Conservation (phyloP, 2,888 invertebrate species). For the Muscina levida region DNA sequence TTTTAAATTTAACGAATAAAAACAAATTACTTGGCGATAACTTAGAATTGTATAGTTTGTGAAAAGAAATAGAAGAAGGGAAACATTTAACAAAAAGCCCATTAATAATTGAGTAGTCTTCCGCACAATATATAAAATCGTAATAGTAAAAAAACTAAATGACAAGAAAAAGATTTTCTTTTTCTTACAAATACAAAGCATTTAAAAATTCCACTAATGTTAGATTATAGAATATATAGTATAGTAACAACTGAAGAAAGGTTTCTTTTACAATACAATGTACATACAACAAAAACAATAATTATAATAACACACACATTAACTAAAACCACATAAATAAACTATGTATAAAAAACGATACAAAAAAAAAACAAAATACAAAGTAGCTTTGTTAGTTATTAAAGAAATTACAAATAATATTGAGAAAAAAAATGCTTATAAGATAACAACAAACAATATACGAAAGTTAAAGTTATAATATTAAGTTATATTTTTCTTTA, state of each 20-base stretch:
- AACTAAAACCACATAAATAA: conserved; percentile 48
- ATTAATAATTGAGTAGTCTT: conserved; percentile 74
- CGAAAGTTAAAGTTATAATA: conserved; percentile 47
- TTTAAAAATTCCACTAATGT: conserved; percentile 60
- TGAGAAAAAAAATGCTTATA: background rate
- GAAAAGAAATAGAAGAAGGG: conserved; percentile 53
- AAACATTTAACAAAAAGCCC: conserved; percentile 64
- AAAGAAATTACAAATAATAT: conserved; percentile 6
- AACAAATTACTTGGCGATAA: background rate
- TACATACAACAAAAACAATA: conserved; percentile 31
- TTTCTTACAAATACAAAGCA: conserved; percentile 37
- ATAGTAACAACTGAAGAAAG: conserved; percentile 46
- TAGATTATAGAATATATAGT: conserved; percentile 53
- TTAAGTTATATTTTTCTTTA: background rate
- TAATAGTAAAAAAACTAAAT: conserved; percentile 27
- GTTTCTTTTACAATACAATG: conserved; percentile 61
- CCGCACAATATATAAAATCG: conserved; percentile 71
- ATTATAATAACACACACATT: conserved; percentile 22
- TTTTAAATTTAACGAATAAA: conserved; percentile 20
- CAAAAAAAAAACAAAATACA: conserved; percentile 37
- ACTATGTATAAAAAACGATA: conserved; percentile 35
- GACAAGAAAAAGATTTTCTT: conserved; percentile 15
- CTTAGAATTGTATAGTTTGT: background rate
- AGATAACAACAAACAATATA: conserved; percentile 45
- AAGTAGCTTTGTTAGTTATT: conserved; percentile 65